phyloP scores from a whole-genome alignment of 2,888 invertebrate genomes.

The Erannis defoliaria region DNA sequence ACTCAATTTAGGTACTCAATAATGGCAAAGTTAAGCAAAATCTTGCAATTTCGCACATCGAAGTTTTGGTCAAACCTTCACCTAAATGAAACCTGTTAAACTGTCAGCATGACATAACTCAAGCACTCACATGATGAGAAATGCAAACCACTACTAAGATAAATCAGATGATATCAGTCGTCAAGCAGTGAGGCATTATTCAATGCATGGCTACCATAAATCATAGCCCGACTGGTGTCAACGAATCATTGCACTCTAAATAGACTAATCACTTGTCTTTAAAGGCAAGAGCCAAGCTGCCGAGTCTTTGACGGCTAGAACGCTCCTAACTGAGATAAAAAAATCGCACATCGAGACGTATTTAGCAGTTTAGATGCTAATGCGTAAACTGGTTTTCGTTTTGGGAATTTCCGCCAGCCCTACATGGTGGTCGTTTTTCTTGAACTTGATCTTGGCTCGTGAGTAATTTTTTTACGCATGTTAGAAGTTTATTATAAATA shows the following conservation, averaged over 20 bases:
- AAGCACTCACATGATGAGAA: neutral
- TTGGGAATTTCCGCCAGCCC: conserved; percentile 39
- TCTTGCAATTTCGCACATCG: neutral
- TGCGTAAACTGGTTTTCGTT: conserved; percentile 36
- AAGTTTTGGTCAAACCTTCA: neutral
- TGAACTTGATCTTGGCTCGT: conserved; percentile 32
- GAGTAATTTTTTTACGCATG: conserved; percentile 20
- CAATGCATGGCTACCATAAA: conserved; percentile 32
- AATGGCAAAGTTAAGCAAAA: neutral
- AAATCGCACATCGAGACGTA: conserved; percentile 36
- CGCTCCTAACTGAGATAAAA: conserved; percentile 33
- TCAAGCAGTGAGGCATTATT: conserved; percentile 31
- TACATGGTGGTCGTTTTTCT: conserved; percentile 23
- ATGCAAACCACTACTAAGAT: conserved; percentile 11
- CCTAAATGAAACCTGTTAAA: neutral
- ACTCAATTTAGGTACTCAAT: neutral
- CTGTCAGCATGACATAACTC: neutral
- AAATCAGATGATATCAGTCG: conserved; percentile 25
- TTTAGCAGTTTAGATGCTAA: conserved; percentile 29
- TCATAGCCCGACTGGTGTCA: conserved; percentile 35
- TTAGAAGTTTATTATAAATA: neutral
- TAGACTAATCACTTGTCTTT: conserved; percentile 31
- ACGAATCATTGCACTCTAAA: conserved; percentile 39
- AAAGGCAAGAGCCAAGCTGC: conserved; percentile 22
- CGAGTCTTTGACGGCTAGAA: conserved; percentile 27